Evolutionary conservation across 2,888 invertebrate genomes (phyloP).

Genomic region (Pandemis heparana): DNA sequence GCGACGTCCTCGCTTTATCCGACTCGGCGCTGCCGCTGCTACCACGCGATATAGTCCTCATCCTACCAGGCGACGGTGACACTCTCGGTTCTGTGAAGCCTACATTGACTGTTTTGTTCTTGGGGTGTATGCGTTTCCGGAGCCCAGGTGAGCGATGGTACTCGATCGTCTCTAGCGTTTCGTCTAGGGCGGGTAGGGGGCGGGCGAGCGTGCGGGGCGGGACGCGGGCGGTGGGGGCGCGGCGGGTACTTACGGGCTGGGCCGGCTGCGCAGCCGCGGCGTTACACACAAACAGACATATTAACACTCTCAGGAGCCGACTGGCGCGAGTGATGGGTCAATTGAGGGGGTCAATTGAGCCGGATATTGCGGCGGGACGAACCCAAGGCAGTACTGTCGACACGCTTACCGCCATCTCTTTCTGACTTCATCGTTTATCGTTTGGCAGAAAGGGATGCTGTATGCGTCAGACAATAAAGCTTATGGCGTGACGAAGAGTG

Average conservation of each 20-base stretch:
- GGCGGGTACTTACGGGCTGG: slow-evolving; percentile 41
- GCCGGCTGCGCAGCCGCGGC: slow-evolving; percentile 32
- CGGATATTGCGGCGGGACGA: not conserved
- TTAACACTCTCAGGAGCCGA: slow-evolving; percentile 7
- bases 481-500: too few relatives aligned
- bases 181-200: slow-evolving; percentile 43
- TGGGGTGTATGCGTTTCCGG: slow-evolving; percentile 41
- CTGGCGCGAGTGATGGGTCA: slow-evolving; percentile 1
- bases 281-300: slow-evolving; percentile 31
- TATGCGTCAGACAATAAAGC: too few relatives aligned
- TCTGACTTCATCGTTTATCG: too few relatives aligned
- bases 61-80: slow-evolving; percentile 23
- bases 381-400: too few relatives aligned
- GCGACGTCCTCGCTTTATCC: slow-evolving; percentile 16
- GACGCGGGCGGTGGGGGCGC: slow-evolving; percentile 44
- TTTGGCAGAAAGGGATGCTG: too few relatives aligned
- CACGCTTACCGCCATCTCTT: too few relatives aligned
- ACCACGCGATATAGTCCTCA: slow-evolving; percentile 30
- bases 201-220: slow-evolving; percentile 47
- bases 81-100: slow-evolving; percentile 25
- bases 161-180: slow-evolving; percentile 34
- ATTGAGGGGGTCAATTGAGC: not conserved
- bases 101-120: slow-evolving; percentile 36
- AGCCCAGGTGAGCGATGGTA: slow-evolving; percentile 41
- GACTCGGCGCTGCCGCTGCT: slow-evolving; percentile 24